Base-by-base conservation (phyloP, 2,113 vertebrate species). In the Bagarius yarrelli region DNA sequence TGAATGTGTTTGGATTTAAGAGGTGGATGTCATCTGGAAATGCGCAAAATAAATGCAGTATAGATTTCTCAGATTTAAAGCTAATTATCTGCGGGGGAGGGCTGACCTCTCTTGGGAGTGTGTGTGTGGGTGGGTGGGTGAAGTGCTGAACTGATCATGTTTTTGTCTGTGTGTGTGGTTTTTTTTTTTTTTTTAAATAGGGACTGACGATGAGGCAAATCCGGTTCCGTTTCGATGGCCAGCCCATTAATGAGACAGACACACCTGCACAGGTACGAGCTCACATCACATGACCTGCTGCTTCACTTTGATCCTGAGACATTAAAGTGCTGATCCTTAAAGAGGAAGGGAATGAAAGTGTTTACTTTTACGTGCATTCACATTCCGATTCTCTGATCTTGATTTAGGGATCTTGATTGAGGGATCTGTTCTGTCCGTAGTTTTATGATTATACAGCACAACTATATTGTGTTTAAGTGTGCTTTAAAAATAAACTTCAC, bases 141-240 rank as follows among this genome's bases (percentile, higher is more conserved):
- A 16, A 27, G 30, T 74, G 70, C 72, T 19, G 53, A 63, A 79
- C 44, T 56, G 67, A 30, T 52, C 14, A 19, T 47, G 5, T 34
- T 55, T 15, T 19, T 55, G 53, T 55, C 5, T 55, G 53, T 55
- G 19, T 79, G 5, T 14, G 8, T 23, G 9, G 66, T 59, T 73
- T 30, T 47, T 9, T 50, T 50, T 61, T 78, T 32, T 64, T 44
- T 53, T 52, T 32, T 32, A 40, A 47, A 47, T 89, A 99, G 98
- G 98, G 98, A 89, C 94, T 99, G 92, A 93, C 96, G 69, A 98
- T 99, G 95, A 97, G 96, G 94, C 98, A 99, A 94, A 99, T 99
- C 92, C 94, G 98, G 91, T 99, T 99, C 95, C 95, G 97, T 91
- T 99, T 99, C 85, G 98, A 99, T 76, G 98, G 98, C 81, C 98